Conservation (phyloP, 2,113 vertebrate genomes). For the Sminthopsis crassicaudata region DNA sequence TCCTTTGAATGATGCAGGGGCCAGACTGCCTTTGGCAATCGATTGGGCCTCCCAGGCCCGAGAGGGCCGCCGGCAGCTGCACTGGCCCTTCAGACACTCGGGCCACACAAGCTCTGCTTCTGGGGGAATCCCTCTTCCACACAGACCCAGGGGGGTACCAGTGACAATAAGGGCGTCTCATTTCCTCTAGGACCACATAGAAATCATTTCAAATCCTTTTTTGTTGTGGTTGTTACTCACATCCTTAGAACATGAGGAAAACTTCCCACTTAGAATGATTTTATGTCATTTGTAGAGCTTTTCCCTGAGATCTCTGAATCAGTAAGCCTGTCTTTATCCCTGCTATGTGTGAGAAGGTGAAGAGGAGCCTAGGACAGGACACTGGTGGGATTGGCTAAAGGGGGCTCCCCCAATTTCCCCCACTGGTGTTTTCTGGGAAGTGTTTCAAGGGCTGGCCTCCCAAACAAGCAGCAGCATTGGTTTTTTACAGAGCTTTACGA, state of each 20-base stretch:
- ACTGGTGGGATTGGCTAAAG: not conserved
- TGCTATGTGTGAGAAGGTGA: not conserved
- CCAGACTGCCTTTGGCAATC: conserved; percentile 53
- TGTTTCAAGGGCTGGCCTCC: not conserved
- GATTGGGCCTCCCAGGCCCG: conserved; percentile 26
- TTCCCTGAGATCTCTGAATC: not conserved
- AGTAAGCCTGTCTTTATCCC: not conserved
- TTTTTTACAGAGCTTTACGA: not conserved
- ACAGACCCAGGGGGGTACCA: not conserved
- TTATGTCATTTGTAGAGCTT: not conserved
- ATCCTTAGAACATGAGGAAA: not conserved
- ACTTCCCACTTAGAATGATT: not conserved
- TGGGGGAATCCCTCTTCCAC: not conserved
- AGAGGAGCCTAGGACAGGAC: not conserved
- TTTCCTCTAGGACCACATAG: not conserved
- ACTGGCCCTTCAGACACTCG: conserved; percentile 16
- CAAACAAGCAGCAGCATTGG: not conserved
- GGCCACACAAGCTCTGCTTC: not conserved
- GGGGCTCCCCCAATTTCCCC: too few species aligned
- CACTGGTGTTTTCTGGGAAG: not conserved
- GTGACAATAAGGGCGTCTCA: not conserved
- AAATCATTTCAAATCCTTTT: not conserved
- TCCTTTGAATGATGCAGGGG: conserved; percentile 82
- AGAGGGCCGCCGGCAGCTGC: conserved; percentile 11
- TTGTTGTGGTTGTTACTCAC: not conserved